These are phyloP conservation scores for Neoascia interrupta DNA, from an alignment of 2,888 invertebrate genomes.

Conservation along the genomic window DNA sequence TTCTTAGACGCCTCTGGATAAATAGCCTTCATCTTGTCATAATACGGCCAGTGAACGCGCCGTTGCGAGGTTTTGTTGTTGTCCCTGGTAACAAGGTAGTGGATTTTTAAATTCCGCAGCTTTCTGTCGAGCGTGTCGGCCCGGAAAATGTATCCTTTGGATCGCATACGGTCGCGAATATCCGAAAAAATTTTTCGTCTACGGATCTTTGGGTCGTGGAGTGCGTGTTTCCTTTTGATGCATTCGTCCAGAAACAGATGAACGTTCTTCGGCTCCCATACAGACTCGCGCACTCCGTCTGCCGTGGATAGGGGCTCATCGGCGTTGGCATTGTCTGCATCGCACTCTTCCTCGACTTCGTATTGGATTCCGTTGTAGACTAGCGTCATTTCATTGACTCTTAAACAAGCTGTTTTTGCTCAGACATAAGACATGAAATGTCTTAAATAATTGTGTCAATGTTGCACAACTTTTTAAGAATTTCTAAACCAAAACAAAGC, in stretches of 20 bases:
- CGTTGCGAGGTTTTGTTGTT: conserved; percentile 10
- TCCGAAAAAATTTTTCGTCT: conserved; percentile 20
- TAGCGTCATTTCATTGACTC: conserved; percentile 44
- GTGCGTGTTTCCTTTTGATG: conserved; percentile 22
- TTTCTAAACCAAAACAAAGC: too few species aligned
- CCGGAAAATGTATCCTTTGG: conserved; percentile 34
- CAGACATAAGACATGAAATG: too few species aligned
- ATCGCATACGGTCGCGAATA: conserved; percentile 24
- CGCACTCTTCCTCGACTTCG: conserved; percentile 29
- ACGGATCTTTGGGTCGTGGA: conserved; percentile 28
- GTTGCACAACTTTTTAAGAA: too few species aligned
- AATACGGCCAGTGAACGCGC: conserved; percentile 39
- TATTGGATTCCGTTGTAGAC: conserved; percentile 53
- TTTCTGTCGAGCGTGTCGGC: conserved; percentile 43
- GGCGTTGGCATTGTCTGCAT: neutral
- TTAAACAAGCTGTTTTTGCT: too few species aligned
- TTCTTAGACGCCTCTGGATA: conserved; percentile 16
- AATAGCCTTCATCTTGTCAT: conserved; percentile 37
- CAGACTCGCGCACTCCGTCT: conserved; percentile 17
- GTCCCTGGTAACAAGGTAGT: conserved; percentile 11
- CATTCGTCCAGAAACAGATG: conserved; percentile 51
- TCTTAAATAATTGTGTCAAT: too few species aligned
- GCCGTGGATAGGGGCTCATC: too few species aligned
- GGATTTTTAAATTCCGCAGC: conserved; percentile 44
- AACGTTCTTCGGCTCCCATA: conserved; percentile 31